phyloP scores from a whole-genome alignment of 92 coral and sea anemone species.

The Palythoa heliodiscus region DNA sequence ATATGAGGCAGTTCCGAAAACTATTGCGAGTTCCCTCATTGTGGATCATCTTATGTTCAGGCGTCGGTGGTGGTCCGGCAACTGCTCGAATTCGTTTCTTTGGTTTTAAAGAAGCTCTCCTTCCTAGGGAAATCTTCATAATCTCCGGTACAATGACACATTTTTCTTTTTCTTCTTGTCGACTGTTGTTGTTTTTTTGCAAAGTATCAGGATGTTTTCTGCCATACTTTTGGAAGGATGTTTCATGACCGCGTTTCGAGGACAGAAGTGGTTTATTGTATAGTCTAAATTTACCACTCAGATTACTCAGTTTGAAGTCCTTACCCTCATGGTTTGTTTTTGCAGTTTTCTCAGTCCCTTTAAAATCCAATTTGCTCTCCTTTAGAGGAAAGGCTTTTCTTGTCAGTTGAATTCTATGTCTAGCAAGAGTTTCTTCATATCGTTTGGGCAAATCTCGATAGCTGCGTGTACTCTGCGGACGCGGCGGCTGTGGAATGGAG shows the following conservation, averaged over 20 bases:
- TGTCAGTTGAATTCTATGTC: slow-evolving; percentile 67
- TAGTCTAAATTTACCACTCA: not conserved
- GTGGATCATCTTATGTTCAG: no score
- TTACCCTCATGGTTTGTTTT: not conserved
- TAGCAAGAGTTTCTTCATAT: slow-evolving; percentile 66
- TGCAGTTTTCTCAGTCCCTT: not conserved
- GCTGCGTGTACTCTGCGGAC: slow-evolving; percentile 26
- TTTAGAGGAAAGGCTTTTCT: slow-evolving; percentile 55
- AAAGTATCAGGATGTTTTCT: not conserved
- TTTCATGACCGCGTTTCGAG: slow-evolving; percentile 7
- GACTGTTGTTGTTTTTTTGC: not conserved
- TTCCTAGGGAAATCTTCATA: slow-evolving; percentile 60
- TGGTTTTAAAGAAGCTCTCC: slow-evolving; percentile 5
- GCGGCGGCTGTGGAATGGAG: not conserved
- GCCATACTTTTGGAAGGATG: slow-evolving; percentile 12
- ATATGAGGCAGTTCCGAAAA: no score
- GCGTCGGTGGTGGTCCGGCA: not conserved
- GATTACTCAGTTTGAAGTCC: not conserved
- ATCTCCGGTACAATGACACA: slow-evolving; percentile 54
- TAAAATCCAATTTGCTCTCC: not conserved
- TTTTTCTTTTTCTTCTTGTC: not conserved
- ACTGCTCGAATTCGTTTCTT: not conserved
- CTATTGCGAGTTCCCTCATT: no score
- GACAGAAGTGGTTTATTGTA: slow-evolving; percentile 17
- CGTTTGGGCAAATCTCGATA: slow-evolving; percentile 54